A percentile compares a stretch with the other conserved stretches of the same genome.
These are phyloP conservation scores for Drosophila nebulosa DNA, from an alignment of 1,140 invertebrate genomes.

Conservation along the genomic window DNA sequence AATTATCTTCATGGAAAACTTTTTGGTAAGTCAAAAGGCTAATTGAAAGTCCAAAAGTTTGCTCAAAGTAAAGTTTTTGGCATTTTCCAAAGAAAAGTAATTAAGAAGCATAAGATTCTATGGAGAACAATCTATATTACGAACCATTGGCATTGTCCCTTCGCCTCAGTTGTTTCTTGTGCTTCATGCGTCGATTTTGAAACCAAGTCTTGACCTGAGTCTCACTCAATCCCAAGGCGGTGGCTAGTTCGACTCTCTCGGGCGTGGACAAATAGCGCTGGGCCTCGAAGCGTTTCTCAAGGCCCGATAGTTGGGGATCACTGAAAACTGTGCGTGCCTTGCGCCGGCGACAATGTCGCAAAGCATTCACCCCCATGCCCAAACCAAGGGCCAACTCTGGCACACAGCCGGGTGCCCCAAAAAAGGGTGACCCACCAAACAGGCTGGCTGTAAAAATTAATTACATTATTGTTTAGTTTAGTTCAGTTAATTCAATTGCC, in stretches of 20 bases:
- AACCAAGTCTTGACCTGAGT: constrained; percentile 99
- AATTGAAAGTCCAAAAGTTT: constrained; percentile 56
- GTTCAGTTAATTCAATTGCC: constrained; percentile 3
- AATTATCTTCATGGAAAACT: constrained; percentile 61
- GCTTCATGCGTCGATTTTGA: constrained; percentile 98
- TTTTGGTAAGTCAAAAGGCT: constrained; percentile 25
- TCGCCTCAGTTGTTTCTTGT: constrained; percentile 94
- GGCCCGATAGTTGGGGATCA: constrained; percentile 95
- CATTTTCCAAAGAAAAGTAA: background rate
- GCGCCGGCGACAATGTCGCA: constrained; percentile 94
- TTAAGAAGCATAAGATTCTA: background rate
- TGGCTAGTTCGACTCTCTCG: constrained; percentile 96
- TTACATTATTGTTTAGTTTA: constrained; percentile 43
- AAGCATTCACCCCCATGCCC: constrained; percentile 86
- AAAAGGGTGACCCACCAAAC: constrained; percentile 74
- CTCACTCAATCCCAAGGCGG: constrained; percentile 95
- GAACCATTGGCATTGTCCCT: constrained; percentile 77
- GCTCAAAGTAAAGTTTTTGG: constrained; percentile 29
- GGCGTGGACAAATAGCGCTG: constrained; percentile 98
- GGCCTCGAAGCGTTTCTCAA: constrained; percentile 97
- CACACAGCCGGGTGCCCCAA: constrained; percentile 82
- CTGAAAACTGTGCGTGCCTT: constrained; percentile 99
- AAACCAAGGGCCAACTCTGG: constrained; percentile 80
- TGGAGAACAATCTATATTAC: constrained; percentile 10
- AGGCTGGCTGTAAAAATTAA: constrained; percentile 69